A percentile compares a stretch with the other conserved stretches of the same genome.
phyloP scores from a whole-genome alignment of 1,140 invertebrate genomes.

The Drosophila pseudoananassae region DNA sequence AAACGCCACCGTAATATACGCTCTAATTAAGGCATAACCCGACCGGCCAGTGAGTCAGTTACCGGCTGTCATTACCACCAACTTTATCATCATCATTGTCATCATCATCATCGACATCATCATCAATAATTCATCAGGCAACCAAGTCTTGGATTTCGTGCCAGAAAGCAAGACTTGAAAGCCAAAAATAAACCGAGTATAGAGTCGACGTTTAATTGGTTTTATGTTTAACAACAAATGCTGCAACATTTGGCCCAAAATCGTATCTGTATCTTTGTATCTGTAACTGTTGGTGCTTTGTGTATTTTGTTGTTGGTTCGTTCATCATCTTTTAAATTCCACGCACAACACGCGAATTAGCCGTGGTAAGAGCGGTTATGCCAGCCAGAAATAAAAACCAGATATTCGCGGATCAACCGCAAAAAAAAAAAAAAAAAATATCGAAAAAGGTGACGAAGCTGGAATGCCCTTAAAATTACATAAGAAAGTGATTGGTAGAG shows the following conservation, averaged over 20 bases:
- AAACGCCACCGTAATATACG: slow-evolving; percentile 31
- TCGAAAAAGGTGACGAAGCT: slow-evolving; percentile 27
- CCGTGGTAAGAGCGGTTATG: slow-evolving; percentile 11
- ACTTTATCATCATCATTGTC: slow-evolving; percentile 12
- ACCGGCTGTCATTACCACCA: slow-evolving; percentile 2
- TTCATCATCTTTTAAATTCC: slow-evolving; percentile 24
- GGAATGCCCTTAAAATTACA: slow-evolving; percentile 22
- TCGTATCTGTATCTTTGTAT: neutral
- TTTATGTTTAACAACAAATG: slow-evolving; percentile 41
- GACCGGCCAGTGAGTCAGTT: neutral
- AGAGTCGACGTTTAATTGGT: slow-evolving; percentile 40
- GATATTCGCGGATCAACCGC: slow-evolving; percentile 13
- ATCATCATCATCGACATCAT: slow-evolving; percentile 4
- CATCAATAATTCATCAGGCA: slow-evolving; percentile 56
- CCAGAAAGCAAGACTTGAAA: neutral
- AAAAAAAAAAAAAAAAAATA: too few species aligned
- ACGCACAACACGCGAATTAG: slow-evolving; percentile 39
- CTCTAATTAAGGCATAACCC: slow-evolving; percentile 69
- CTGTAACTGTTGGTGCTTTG: slow-evolving; percentile 3
- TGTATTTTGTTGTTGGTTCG: neutral
- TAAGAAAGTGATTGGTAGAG: neutral
- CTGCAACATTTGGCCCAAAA: slow-evolving; percentile 7
- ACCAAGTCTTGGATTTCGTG: slow-evolving; percentile 6
- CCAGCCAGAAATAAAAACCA: slow-evolving; percentile 1
- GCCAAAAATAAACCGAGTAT: slow-evolving; percentile 14